These are phyloP conservation scores for Sebastes nivosus DNA, from an alignment of 2,797 vertebrate genomes.

Conservation along the genomic window DNA sequence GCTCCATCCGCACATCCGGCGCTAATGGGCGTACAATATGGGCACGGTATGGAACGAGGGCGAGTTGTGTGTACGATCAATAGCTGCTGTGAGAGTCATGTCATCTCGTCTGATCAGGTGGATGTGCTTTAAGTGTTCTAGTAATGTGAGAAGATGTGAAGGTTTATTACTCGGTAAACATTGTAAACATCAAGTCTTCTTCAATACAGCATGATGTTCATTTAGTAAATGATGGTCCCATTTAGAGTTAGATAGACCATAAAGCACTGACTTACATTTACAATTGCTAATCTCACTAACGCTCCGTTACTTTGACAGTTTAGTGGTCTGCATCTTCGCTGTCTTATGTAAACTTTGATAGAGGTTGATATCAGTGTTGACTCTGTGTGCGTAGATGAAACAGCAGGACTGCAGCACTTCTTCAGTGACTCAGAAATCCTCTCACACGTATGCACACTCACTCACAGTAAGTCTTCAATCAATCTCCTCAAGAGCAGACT, in stretches of 20 bases:
- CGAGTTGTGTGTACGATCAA: constrained; percentile 29
- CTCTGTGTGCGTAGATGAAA: not conserved
- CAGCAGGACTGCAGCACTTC: not conserved
- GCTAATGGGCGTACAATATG: constrained; percentile 40
- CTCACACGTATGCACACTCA: constrained; percentile 24
- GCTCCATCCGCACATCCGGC: constrained; percentile 43
- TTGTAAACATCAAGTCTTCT: too few relatives aligned
- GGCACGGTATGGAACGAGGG: constrained; percentile 5
- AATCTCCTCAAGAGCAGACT: constrained; percentile 34
- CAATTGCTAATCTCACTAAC: too few relatives aligned
- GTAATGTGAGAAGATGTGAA: not conserved
- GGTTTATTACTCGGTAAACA: not conserved
- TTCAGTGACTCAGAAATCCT: not conserved
- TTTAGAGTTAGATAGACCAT: too few relatives aligned
- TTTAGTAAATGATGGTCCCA: too few relatives aligned
- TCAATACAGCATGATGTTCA: too few relatives aligned
- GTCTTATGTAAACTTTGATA: fast-evolving
- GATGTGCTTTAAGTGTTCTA: not conserved
- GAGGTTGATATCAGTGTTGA: fast-evolving
- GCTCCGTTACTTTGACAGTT: too few relatives aligned
- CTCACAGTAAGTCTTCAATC: constrained; percentile 49
- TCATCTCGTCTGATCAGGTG: not conserved
- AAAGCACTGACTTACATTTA: too few relatives aligned
- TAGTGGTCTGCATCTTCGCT: too few relatives aligned
- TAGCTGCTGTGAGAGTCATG: constrained; percentile 9